Evolutionary conservation across 1,140 invertebrate species (phyloP).

Genomic region (Anastrepha ludens): DNA sequence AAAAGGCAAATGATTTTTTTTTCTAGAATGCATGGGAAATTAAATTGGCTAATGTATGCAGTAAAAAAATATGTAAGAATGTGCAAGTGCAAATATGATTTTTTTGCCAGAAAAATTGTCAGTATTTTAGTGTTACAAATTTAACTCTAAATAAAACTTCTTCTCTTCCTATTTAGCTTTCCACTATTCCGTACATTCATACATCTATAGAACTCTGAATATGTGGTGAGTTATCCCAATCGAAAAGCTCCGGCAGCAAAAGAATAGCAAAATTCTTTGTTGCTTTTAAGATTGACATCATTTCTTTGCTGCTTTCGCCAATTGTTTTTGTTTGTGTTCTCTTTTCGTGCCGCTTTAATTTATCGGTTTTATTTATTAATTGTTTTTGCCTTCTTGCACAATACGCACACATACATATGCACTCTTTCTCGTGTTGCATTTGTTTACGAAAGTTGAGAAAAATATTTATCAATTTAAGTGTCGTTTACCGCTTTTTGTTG

Average conservation of each 20-base stretch:
- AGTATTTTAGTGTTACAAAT: too few relatives aligned
- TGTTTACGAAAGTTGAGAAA: conserved; percentile 23
- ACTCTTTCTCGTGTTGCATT: background rate
- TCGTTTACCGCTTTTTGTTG: background rate
- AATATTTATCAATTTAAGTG: background rate
- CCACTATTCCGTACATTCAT: too few relatives aligned
- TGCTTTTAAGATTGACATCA: conserved; percentile 8
- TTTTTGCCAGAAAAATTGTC: background rate
- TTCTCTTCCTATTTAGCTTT: too few relatives aligned
- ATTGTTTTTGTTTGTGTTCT: conserved; percentile 22
- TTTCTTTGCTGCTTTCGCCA: conserved; percentile 17
- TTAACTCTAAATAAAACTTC: too few relatives aligned
- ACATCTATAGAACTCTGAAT: too few relatives aligned
- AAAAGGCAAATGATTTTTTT: background rate
- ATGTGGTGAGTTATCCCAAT: background rate
- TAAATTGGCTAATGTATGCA: background rate
- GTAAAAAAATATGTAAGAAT: background rate
- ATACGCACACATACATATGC: background rate
- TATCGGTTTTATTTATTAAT: background rate
- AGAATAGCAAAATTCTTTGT: background rate
- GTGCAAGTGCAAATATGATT: background rate
- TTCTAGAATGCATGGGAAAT: background rate
- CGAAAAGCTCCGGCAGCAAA: background rate
- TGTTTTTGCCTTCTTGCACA: background rate
- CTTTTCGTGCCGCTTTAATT: background rate